A percentile compares a stretch with the other conserved stretches of the same genome.
Evolutionary conservation across 2,113 vertebrate species (phyloP).

Genomic region (Neotragus moschatus): DNA sequence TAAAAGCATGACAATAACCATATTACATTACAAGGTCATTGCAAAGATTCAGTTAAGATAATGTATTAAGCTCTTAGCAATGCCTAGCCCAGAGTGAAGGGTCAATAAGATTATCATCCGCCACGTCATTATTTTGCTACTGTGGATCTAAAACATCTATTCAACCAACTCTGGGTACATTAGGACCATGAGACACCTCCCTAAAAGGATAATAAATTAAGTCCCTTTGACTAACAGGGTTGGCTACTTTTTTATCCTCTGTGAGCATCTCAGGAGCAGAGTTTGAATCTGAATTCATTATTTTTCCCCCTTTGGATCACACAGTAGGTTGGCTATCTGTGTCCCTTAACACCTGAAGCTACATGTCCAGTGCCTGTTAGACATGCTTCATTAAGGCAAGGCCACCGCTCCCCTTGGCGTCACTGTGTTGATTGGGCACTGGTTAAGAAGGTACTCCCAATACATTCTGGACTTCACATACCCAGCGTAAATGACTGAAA

Average conservation of each 20-base stretch:
- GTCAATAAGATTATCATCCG: too few relatives aligned
- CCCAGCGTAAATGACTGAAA: neutral
- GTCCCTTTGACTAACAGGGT: neutral
- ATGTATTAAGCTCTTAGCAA: neutral
- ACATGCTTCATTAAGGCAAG: neutral
- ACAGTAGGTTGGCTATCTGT: too few relatives aligned
- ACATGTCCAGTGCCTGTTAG: neutral
- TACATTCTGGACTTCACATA: neutral
- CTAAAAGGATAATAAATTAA: neutral
- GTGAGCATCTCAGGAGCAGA: neutral
- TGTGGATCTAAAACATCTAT: neutral
- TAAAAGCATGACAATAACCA: neutral
- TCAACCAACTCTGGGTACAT: neutral
- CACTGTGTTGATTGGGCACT: rapidly evolving
- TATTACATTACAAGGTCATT: neutral
- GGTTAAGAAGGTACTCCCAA: neutral
- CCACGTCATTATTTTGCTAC: neutral
- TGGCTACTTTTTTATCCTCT: neutral
- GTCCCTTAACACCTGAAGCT: neutral
- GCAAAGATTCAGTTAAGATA: neutral
- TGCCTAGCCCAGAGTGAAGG: neutral
- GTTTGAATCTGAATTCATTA: neutral
- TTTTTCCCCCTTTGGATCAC: neutral
- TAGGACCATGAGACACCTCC: neutral
- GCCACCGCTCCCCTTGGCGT: neutral